A percentile compares a stretch with the other conserved stretches of the same genome.
These are phyloP conservation scores for Narcine bancroftii DNA, from an alignment of 2,113 vertebrate species.

Conservation along the genomic window DNA sequence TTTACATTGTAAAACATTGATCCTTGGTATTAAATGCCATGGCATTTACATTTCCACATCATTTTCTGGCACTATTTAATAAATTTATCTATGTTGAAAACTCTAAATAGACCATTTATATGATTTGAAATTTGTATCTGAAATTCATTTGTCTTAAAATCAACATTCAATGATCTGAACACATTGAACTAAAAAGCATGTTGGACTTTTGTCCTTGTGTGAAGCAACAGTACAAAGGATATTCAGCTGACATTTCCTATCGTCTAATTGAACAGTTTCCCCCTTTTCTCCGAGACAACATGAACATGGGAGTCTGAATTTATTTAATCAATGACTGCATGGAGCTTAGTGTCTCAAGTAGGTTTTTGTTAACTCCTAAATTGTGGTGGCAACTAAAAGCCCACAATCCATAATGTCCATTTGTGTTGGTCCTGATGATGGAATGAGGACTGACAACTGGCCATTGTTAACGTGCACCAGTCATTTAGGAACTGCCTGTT, in stretches of 20 bases:
- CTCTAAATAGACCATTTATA: no score
- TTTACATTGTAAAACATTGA: no score
- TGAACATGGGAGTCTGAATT: not conserved
- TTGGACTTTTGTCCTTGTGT: not conserved
- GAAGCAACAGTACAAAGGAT: not conserved
- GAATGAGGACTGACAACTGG: not conserved
- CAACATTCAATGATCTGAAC: not conserved
- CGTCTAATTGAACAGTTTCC: not conserved
- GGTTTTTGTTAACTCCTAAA: not conserved
- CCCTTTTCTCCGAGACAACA: not conserved
- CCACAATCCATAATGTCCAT: not conserved
- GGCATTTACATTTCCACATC: not conserved
- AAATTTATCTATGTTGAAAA: no score
- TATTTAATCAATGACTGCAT: not conserved
- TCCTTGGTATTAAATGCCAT: not conserved
- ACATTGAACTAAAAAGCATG: not conserved
- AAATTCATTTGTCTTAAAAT: no score
- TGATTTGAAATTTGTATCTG: no score
- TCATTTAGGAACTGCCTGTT: not conserved
- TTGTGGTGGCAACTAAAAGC: slow-evolving; percentile 40
- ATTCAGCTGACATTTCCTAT: not conserved
- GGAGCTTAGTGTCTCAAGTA: not conserved
- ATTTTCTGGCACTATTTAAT: not conserved
- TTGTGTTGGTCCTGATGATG: slow-evolving; percentile 44
- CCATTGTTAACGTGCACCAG: not conserved